Conservation (phyloP, 2,113 vertebrate species). For the Parotia lawesii region DNA sequence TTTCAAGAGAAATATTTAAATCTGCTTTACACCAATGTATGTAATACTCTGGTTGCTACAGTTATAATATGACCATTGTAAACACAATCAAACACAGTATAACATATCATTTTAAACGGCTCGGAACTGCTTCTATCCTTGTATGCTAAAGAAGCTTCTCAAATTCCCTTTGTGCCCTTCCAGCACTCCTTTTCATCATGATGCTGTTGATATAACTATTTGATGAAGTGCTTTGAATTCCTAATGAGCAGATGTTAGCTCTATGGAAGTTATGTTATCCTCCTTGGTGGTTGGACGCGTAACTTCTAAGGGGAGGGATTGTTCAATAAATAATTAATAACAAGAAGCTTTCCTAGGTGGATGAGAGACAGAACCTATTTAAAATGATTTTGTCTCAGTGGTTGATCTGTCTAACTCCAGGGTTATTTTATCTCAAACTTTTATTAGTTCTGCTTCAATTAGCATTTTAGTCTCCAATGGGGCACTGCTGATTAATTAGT, state of each 20-base stretch:
- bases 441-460: constrained; percentile 50
- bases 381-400: constrained; percentile 56
- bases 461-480: constrained; percentile 11
- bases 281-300: constrained; percentile 19
- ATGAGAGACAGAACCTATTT: constrained; percentile 57
- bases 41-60: neutral
- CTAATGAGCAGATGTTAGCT: constrained; percentile 56
- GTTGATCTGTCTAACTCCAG: constrained; percentile 49
- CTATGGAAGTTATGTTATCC: constrained; percentile 35
- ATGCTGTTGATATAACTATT: constrained; percentile 39
- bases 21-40: neutral
- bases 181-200: constrained; percentile 27
- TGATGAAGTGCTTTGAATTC: constrained; percentile 62
- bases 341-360: constrained; percentile 40
- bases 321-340: constrained; percentile 63
- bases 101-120: neutral
- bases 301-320: constrained; percentile 39
- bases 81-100: neutral
- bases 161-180: constrained; percentile 1
- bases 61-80: neutral
- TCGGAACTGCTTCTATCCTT: neutral
- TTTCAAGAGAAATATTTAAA: neutral
- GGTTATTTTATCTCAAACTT: constrained; percentile 46
- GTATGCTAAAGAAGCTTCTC: neutral
- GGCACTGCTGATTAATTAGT: constrained; percentile 46